Conservation (phyloP, 2,797 vertebrate genomes). For the Sebastes trivittatus region DNA sequence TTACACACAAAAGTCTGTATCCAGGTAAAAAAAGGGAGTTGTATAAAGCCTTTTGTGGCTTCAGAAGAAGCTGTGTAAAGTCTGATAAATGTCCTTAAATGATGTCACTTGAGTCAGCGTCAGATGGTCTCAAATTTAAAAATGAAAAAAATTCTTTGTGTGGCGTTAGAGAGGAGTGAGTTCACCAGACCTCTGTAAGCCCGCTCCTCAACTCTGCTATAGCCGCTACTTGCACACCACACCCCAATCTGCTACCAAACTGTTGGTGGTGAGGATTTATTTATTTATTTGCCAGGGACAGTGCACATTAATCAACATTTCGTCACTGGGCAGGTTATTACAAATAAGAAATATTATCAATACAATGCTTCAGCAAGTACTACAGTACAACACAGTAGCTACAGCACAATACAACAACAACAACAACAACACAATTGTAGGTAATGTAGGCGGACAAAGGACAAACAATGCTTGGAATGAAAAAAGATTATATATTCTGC, state of each 20-base stretch:
- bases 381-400: no score
- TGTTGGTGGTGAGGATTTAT: neutral
- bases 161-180: neutral
- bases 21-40: neutral
- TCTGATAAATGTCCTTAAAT: neutral
- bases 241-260: neutral
- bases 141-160: neutral
- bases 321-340: no score
- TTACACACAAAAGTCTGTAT: neutral
- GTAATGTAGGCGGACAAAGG: neutral
- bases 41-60: neutral
- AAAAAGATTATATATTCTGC: neutral
- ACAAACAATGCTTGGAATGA: neutral
- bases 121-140: neutral
- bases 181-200: neutral
- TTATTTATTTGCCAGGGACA: no score
- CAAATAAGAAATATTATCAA: no score
- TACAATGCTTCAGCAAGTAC: no score
- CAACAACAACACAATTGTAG: neutral
- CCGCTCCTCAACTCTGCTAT: neutral
- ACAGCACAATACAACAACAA: no score
- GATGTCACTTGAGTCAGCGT: neutral
- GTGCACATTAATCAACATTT: no score
- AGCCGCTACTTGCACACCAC: neutral
- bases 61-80: neutral